A percentile compares a stretch with the other conserved stretches of the same genome.
Conservation (phyloP, 2,888 invertebrate species). For the Ischnura elegans region DNA sequence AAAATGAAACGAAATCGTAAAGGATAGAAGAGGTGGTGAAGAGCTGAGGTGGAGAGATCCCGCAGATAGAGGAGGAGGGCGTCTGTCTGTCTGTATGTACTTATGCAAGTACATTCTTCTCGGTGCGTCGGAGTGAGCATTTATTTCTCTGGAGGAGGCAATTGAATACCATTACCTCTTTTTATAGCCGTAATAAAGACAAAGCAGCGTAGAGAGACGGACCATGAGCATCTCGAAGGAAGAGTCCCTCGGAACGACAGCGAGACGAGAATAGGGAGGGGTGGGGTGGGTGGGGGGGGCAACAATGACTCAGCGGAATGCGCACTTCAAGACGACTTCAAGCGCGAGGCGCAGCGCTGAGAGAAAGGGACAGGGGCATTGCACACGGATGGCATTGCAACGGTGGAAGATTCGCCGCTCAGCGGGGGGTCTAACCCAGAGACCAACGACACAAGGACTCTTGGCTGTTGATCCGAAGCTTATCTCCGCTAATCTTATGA, state of each 20-base stretch:
- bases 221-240: conserved; percentile 73
- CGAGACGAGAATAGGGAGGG: conserved; percentile 71
- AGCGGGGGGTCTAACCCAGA: conserved; percentile 70
- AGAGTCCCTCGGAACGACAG: conserved; percentile 73
- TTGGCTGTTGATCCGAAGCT: too few relatives aligned
- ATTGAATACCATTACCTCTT: background rate
- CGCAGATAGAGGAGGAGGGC: background rate
- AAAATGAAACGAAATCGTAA: too few relatives aligned
- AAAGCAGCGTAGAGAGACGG: conserved; percentile 72
- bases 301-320: conserved; percentile 73
- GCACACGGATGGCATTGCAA: too few relatives aligned
- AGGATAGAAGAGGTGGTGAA: background rate
- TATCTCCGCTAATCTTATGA: too few relatives aligned
- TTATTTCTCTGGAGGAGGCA: background rate
- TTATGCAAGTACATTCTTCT: background rate
- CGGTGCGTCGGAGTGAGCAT: background rate
- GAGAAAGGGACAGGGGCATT: conserved; percentile 71
- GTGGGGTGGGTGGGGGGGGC: conserved; percentile 73
- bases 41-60: background rate
- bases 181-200: background rate
- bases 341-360: background rate
- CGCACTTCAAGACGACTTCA: conserved; percentile 69
- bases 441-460: too few relatives aligned
- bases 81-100: too few relatives aligned
- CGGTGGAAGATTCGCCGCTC: conserved; percentile 71